Base-by-base conservation (phyloP, 2,113 vertebrate genomes). In the Brienomyrus brachyistius region DNA sequence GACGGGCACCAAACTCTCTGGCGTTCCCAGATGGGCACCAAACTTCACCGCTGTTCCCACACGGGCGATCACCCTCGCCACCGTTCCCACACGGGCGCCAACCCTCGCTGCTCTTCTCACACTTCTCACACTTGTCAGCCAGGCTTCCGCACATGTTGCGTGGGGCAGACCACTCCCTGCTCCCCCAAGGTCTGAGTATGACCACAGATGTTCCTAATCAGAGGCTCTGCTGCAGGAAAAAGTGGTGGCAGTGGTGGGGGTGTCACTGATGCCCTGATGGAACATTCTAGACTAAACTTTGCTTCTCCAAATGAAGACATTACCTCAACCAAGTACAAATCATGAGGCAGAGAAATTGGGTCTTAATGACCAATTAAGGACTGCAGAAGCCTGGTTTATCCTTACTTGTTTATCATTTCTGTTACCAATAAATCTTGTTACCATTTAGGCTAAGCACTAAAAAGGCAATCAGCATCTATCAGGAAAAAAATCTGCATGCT, bases 131-230 rank as follows among this genome's bases (percentile, higher is more conserved):
- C 19, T 48, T 47, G 1, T 52, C 10, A 13, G 48, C 4, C 11
- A 27, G 45, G 23, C 45, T 54, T 35, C 43, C 59, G 85, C 74
- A 88, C 90, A 89, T 91, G 90, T 89, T 91, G 91, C 91, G 89
- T 77, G 88, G 90, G 87, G 86, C 90, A 92, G 90, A 90, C 92
- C 88, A 90, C 74, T 91, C 90, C 91, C 89, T 88, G 43, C 88
- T 89, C 87, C 66, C 70, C 59, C n/a, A 35, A 47, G 70, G 91
- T 91, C 89, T 91, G 90, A 40, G 40, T 40, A 40, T 40, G 40
- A 40, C 40, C 40, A 91, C 91, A 92, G 54, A 40, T 43, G 27
- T 86, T 52, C 19, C 27, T 54, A 87, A 87, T 21, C 35, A 86
- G 85, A 51, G 31, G 56, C 51, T 21, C 51, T 51, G 85, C 17